Evolutionary conservation across 2,797 vertebrate species (phyloP), one percentile per base, ranked within the genome.

Genomic region (Nothura maculosa): DNA sequence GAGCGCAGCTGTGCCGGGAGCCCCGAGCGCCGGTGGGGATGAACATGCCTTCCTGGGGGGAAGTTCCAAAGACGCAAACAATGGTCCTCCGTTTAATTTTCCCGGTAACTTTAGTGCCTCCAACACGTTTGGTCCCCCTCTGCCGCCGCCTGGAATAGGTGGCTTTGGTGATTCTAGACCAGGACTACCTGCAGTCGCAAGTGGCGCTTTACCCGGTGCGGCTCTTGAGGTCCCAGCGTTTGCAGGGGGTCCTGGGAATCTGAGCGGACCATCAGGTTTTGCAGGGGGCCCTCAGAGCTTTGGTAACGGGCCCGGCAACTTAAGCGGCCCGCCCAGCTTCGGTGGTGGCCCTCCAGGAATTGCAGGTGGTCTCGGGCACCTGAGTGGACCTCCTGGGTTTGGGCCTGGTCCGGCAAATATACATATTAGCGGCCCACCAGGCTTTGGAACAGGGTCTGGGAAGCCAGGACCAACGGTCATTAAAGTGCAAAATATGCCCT

Each of bases 401-500:
- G 98, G 98, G 34, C 98, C 98, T 12, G 98, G 98, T 28, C 93
- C 98, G 20, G 99, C 99, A 45, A 98, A 93, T 72, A 95, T 98
- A n/a, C 98, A 98, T 87, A 98, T 99, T 66, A 97, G 98, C 77
- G 99, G 98, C 87, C 99, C 98, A 40, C 98, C 98, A 1, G 97
- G 98, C 28, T 98, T 99, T 89, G 98, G 96, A 90, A 94, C 98
- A 89, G 98, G 98, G 83, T 96, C 99, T 93, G 98, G 97, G 86
- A 99, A 99, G 94, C 98, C 98, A 62, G 98, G 98, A n/a, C 99
- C 99, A 28, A 99, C 98, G 50, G 98, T 99, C 91, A 99, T 99
- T 85, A 99, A 99, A 98, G 99, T 99, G 76, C 99, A 99, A 90
- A 99, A 99, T 96, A 99, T 99, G 99, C 99, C 99, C 28, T 99